Evolutionary conservation across 2,797 vertebrate genomes (phyloP), one percentile per base, ranked within the genome.

Genomic region (Danionella dracula): DNA sequence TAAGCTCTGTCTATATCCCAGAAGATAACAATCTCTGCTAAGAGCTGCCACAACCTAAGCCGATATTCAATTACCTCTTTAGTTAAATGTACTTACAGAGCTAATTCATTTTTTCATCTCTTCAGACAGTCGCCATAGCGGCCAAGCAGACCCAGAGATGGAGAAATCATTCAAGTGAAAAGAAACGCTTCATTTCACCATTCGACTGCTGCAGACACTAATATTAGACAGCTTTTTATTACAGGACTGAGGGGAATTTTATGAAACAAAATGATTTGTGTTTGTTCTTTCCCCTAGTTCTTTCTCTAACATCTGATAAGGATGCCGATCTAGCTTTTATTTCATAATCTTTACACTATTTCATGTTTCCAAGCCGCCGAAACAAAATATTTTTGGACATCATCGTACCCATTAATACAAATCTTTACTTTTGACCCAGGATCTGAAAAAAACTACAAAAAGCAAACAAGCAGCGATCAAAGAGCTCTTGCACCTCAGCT

Each of bases 1-100:
- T 19, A 21, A 29, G 54, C 20, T 66, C 61, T 37, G 19, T 44
- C 15, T 20, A 31, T 23, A 46, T 53, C 50, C 21, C 40, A 46
- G 15, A 8, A 49, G 69, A 71, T 71, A 37, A 44, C 23, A 54
- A 71, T 71, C 55, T 48, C 21, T 46, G n/a, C 48, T 46, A 51
- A 58, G 46, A 46, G 38, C 21, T 4, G 3, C 41, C 1, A 48
- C 17, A 31, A n/a, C 23, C 27, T 48, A 15, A 55, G 16, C 34
- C 7, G 1, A 66, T n/a, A 58, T 57, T 65, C 34, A 53, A 66
- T 66, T 59, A 66, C 23, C 17, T 59, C 16, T 20, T 23, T 37
- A 59, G 23, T 17, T 54, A 41, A 66, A 40, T 15, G 5, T 42
- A 44, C 40, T 62, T 15, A 21, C 17, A n/a, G 4, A 49, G 11